Evolutionary conservation across 1,140 invertebrate species (phyloP), one percentile per base, ranked within the genome.

Genomic region (Camponotus vicinus): DNA sequence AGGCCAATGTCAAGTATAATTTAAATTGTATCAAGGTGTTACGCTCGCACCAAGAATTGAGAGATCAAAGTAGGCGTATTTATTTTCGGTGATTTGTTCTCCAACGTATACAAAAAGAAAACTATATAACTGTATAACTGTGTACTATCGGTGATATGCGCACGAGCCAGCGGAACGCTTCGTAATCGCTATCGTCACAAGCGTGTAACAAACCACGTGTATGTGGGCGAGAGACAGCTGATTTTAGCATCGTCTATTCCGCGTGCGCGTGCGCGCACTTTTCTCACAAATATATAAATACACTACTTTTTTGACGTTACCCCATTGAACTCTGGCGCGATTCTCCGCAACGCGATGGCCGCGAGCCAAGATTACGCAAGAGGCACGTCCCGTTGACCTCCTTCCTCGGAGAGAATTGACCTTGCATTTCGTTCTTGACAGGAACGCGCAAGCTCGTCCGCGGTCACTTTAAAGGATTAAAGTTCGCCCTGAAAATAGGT

Each of bases 271-370:
- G 80, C 87, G 77, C 64, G 90, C 86, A 75, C 77, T 32, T 55
- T 27, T 71, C 15, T 7, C 27, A 21, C 18, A 71, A 55, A 73
- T 84, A 76, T 92, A 91, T 92, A 93, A 92, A 93, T 93, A 92
- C 76, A 92, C 70, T 87, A 86, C 71, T 57, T 66, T 52, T 52
- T 87, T 86, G 89, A 93, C 91, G 92, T 93, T 95, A 93, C 94
- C 94, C 92, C 94, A 95, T 95, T 95, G 95, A 95, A 95, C 95
- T 92, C 94, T 95, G 93, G 93, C 93, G 92, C 88, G 89, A 84
- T 85, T 71, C 84, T 89, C 89, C 85, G 88, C 70, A 89, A 91
- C 89, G 82, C 63, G 82, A 88, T 93, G 94, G 94, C 90, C 52
- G 37, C 70, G 71, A 89, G 93, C 92, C 94, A 95, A 90, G 88